These are phyloP conservation scores for Puma concolor DNA, from an alignment of 2,113 vertebrate species.

Conservation along the genomic window DNA sequence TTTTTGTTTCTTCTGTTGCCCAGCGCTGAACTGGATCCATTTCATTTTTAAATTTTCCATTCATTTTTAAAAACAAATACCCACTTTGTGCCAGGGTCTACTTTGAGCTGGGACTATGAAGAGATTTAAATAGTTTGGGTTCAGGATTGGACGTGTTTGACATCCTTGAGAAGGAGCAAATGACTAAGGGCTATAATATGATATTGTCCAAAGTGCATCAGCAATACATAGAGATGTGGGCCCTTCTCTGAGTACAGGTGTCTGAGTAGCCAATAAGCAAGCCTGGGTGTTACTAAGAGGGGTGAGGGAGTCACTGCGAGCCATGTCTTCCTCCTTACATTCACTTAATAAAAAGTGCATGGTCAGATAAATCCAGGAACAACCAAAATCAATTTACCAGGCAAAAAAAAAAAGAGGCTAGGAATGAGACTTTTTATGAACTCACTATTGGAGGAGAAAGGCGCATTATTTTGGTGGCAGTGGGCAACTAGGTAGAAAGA, in stretches of 20 bases:
- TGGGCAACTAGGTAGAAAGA: slow-evolving; percentile 75
- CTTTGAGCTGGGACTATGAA: neutral
- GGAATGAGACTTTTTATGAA: slow-evolving; percentile 65
- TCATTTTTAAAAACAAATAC: neutral
- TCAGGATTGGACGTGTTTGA: neutral
- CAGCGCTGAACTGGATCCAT: neutral
- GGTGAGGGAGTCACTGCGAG: neutral
- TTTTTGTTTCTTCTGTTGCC: neutral
- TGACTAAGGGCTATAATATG: neutral
- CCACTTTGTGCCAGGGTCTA: neutral
- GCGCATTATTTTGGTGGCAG: slow-evolving; percentile 70
- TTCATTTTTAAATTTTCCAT: neutral
- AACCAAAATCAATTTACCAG: slow-evolving; percentile 46
- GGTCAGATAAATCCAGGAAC: neutral
- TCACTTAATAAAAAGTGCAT: neutral
- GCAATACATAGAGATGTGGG: neutral
- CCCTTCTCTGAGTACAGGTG: neutral
- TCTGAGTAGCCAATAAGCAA: neutral
- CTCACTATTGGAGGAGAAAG: slow-evolving; percentile 64
- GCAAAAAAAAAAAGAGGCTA: slow-evolving; percentile 2
- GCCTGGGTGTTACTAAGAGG: neutral
- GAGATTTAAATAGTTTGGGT: neutral
- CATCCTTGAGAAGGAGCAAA: neutral
- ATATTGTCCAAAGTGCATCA: neutral
- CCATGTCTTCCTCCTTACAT: neutral